These are phyloP conservation scores for Ephydatia muelleri DNA, from an alignment of 37 sponge, comb jelly and placozoan genomes.

Conservation along the genomic window DNA sequence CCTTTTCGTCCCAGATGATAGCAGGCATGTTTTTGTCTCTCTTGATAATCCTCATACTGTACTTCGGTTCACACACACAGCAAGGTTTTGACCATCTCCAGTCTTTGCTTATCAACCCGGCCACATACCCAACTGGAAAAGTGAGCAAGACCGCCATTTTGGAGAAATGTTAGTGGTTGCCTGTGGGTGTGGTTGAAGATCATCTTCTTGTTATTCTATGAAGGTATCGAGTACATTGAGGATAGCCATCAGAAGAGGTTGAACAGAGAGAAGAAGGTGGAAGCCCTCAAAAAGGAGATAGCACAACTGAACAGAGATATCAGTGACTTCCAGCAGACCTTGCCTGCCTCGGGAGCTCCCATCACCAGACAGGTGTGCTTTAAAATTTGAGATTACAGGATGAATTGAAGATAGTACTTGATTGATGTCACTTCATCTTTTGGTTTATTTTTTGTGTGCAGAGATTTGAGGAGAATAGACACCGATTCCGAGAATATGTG, in stretches of 20 bases:
- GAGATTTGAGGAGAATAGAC: constrained; percentile 80
- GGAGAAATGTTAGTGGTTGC: constrained; percentile 56
- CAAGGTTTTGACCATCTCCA: constrained; percentile 83
- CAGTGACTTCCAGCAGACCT: constrained; percentile 66
- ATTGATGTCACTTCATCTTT: not conserved
- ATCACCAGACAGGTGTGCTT: constrained; percentile 71
- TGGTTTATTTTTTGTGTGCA: constrained; percentile 15
- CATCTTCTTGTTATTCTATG: not conserved
- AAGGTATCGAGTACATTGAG: constrained; percentile 72
- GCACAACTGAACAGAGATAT: constrained; percentile 69
- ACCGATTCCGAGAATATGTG: constrained; percentile 70
- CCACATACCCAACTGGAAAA: constrained; percentile 64
- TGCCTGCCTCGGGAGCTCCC: constrained; percentile 87
- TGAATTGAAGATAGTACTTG: not conserved
- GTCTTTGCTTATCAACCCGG: constrained; percentile 48
- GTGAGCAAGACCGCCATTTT: constrained; percentile 82
- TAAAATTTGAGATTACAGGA: not conserved
- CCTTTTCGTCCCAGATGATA: too few relatives aligned
- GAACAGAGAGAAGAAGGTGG: constrained; percentile 46
- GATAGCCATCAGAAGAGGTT: constrained; percentile 55
- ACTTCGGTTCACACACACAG: too few relatives aligned
- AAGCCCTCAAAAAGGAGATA: constrained; percentile 43
- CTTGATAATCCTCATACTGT: too few relatives aligned
- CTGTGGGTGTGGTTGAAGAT: too few relatives aligned
- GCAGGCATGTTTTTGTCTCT: too few relatives aligned